These are phyloP conservation scores for Pluvianellus socialis DNA, from an alignment of 2,113 vertebrate genomes.

Conservation along the genomic window DNA sequence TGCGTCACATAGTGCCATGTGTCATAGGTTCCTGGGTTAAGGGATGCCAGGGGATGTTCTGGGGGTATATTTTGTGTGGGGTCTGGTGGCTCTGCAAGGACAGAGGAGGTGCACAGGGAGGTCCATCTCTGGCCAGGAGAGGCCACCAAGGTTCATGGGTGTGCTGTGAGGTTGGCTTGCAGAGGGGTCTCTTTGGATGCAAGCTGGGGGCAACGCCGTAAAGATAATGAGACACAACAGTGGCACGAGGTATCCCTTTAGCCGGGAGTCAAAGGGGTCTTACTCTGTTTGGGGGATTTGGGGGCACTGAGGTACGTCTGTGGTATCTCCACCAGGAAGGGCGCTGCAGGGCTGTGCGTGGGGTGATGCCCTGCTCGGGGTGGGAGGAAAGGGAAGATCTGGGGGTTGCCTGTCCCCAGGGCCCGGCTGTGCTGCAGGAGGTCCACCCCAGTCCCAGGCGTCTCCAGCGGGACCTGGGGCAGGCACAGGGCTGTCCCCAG, in stretches of 20 bases:
- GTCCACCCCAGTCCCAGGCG: fast-evolving
- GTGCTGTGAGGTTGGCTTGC: not conserved
- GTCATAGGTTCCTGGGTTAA: not conserved
- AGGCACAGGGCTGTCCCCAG: not conserved
- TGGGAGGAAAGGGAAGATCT: not conserved
- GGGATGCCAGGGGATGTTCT: not conserved
- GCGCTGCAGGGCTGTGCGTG: not conserved
- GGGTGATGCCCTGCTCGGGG: not conserved
- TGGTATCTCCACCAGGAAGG: not conserved
- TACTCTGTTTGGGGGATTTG: not conserved
- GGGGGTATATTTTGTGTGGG: not conserved
- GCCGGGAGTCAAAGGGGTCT: not conserved
- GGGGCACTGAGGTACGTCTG: not conserved
- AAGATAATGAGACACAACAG: not conserved
- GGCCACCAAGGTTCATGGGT: not conserved
- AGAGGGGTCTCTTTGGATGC: not conserved
- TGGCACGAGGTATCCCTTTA: not conserved
- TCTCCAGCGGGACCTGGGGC: not conserved
- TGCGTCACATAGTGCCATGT: not conserved
- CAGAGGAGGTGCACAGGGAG: not conserved
- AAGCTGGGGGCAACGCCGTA: no score
- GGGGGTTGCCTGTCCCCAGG: not conserved
- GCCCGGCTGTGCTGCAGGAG: not conserved
- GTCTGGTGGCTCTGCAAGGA: not conserved
- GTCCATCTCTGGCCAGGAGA: not conserved